Conservation (phyloP, 2,888 invertebrate species). For the Copidosoma aretas region DNA sequence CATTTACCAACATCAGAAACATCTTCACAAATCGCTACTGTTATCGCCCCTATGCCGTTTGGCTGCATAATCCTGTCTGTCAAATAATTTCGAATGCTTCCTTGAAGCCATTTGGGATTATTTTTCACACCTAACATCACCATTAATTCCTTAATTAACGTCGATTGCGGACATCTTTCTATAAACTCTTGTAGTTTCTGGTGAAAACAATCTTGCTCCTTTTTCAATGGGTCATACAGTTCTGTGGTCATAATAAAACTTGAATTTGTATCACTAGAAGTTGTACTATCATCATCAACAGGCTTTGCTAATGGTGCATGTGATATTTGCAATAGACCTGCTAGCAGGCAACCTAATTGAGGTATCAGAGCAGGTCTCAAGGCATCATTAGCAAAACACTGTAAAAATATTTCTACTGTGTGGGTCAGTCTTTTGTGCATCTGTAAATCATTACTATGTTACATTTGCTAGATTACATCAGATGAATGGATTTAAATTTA, state of each 20-base stretch:
- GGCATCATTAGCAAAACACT: conserved; percentile 47
- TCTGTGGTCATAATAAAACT: conserved; percentile 67
- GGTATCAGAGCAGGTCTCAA: conserved; percentile 49
- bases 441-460: conserved; percentile 45
- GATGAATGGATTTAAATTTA: background rate
- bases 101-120: conserved; percentile 71
- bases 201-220: conserved; percentile 66
- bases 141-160: conserved; percentile 74
- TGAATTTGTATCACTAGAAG: conserved; percentile 47
- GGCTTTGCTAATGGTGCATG: conserved; percentile 73
- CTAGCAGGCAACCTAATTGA: conserved; percentile 64
- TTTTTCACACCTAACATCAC: conserved; percentile 67
- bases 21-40: conserved; percentile 71
- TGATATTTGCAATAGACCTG: conserved; percentile 73
- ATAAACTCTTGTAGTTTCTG: conserved; percentile 65
- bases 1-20: conserved; percentile 67
- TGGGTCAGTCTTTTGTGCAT: conserved; percentile 67
- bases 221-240: conserved; percentile 64
- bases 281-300: conserved; percentile 45
- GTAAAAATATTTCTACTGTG: conserved; percentile 66
- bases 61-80: conserved; percentile 67
- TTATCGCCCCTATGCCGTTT: conserved; percentile 71
- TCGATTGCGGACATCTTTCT: conserved; percentile 67
- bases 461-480: background rate
- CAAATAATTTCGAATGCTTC: conserved; percentile 68